A percentile compares a stretch with the other conserved stretches of the same genome.
Conservation (phyloP, 2,797 vertebrate species). For the Sebastes vulpes region DNA sequence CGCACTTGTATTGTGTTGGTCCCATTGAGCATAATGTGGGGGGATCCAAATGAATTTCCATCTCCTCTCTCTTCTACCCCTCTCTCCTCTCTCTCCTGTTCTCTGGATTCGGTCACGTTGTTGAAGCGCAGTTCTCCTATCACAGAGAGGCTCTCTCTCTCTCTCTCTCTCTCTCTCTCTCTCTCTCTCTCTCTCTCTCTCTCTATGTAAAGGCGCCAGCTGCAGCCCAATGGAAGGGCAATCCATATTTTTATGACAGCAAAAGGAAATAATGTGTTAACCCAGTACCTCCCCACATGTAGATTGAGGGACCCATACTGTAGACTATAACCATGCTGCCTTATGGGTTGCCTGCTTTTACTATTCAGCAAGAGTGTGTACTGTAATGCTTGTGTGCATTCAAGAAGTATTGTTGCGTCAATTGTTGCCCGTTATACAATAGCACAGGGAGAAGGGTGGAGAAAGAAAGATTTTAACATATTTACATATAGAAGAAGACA, state of each 20-base stretch:
- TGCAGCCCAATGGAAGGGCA: constrained; percentile 38
- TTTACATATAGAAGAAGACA: constrained; percentile 29
- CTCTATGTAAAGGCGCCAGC: constrained; percentile 38
- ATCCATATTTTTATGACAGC: constrained; percentile 56
- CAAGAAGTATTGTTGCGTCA: neutral
- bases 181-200: neutral
- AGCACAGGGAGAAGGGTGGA: neutral
- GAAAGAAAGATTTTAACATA: neutral
- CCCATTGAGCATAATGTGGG: constrained; percentile 69
- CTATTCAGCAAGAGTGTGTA: neutral
- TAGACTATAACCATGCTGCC: neutral
- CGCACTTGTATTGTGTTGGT: constrained; percentile 81
- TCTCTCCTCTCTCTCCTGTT: constrained; percentile 45
- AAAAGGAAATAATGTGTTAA: constrained; percentile 49
- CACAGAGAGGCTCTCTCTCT: neutral
- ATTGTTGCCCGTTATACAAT: neutral
- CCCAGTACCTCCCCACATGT: constrained; percentile 1
- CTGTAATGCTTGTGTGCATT: neutral
- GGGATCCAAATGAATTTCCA: constrained; percentile 80
- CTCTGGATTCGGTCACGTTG: constrained; percentile 82
- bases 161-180: neutral
- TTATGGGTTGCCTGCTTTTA: neutral
- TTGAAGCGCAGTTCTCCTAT: constrained; percentile 61
- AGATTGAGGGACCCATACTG: neutral
- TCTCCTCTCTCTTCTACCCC: constrained; percentile 25